These are phyloP conservation scores for Heteromyza rotundicornis DNA, from an alignment of 2,888 invertebrate species.

Conservation along the genomic window DNA sequence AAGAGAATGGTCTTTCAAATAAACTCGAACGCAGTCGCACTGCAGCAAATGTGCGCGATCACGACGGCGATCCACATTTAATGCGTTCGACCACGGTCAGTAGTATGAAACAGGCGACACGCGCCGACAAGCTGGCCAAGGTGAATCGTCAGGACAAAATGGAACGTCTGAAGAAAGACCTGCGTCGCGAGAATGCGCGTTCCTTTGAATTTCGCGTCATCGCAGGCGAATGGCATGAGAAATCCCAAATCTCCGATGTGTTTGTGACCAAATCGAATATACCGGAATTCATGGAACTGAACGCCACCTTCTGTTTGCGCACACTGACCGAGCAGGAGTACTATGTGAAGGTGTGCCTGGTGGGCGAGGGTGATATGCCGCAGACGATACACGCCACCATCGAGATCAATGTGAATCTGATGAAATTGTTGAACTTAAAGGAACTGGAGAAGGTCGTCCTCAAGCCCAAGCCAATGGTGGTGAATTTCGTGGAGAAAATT, in stretches of 20 bases:
- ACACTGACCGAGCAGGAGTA: constrained; percentile 53
- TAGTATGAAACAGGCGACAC: constrained; percentile 45
- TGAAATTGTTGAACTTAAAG: constrained; percentile 55
- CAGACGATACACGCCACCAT: constrained; percentile 58
- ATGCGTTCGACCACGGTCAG: constrained; percentile 53
- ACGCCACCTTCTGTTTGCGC: constrained; percentile 52
- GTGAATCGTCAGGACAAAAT: constrained; percentile 55
- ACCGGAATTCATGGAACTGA: constrained; percentile 58
- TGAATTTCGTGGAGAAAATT: constrained; percentile 61
- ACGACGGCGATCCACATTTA: constrained; percentile 25
- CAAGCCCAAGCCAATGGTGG: constrained; percentile 53
- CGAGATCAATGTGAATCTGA: constrained; percentile 59
- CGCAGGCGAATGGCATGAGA: constrained; percentile 53
- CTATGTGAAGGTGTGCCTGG: constrained; percentile 48
- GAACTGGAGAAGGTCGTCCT: constrained; percentile 58
- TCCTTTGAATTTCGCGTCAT: constrained; percentile 59
- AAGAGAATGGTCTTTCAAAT: constrained; percentile 25
- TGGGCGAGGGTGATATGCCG: constrained; percentile 45
- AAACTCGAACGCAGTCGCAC: constrained; percentile 48
- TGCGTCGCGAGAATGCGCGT: constrained; percentile 52
- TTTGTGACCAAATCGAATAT: constrained; percentile 56
- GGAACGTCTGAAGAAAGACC: constrained; percentile 55
- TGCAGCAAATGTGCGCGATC: constrained; percentile 36
- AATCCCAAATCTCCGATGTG: constrained; percentile 58
- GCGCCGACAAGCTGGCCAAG: constrained; percentile 34